These are phyloP conservation scores for Synergus itoensis DNA, from an alignment of 2,888 invertebrate species.

Conservation along the genomic window DNA sequence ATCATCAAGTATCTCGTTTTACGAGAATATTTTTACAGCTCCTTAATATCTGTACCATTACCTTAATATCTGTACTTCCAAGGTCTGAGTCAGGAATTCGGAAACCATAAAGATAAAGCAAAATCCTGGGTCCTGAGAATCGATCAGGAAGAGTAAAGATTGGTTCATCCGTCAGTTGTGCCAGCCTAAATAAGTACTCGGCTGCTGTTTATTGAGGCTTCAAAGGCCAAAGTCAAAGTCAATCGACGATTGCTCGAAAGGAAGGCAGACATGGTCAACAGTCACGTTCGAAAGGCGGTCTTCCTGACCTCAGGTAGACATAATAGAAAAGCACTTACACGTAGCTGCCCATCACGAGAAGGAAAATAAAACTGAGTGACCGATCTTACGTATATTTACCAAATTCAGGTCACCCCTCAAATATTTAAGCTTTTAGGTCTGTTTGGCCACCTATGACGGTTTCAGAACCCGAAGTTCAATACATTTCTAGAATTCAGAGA, in stretches of 20 bases:
- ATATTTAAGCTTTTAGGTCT: slow-evolving; percentile 75
- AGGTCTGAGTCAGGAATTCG: neutral
- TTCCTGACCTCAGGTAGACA: slow-evolving; percentile 48
- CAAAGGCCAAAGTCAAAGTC: slow-evolving; percentile 44
- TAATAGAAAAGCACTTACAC: slow-evolving; percentile 43
- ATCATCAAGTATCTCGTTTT: neutral
- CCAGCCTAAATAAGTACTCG: slow-evolving; percentile 49
- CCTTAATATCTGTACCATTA: neutral
- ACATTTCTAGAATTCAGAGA: neutral
- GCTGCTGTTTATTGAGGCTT: slow-evolving; percentile 61
- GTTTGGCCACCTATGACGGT: slow-evolving; percentile 59
- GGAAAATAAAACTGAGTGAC: slow-evolving; percentile 57
- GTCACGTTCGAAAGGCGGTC: slow-evolving; percentile 56
- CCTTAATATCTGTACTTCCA: neutral
- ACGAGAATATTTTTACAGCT: slow-evolving; percentile 5
- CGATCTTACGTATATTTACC: slow-evolving; percentile 64
- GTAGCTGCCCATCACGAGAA: slow-evolving; percentile 30
- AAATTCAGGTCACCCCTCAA: slow-evolving; percentile 68
- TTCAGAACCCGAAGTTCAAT: neutral
- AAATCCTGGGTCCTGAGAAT: slow-evolving; percentile 24
- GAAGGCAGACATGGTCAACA: slow-evolving; percentile 46
- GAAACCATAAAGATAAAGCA: neutral
- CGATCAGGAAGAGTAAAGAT: slow-evolving; percentile 37
- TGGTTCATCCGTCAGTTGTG: slow-evolving; percentile 18
- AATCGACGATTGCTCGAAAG: slow-evolving; percentile 48